Conservation (phyloP, 2,888 invertebrate species). For the Steinernema hermaphroditum region DNA sequence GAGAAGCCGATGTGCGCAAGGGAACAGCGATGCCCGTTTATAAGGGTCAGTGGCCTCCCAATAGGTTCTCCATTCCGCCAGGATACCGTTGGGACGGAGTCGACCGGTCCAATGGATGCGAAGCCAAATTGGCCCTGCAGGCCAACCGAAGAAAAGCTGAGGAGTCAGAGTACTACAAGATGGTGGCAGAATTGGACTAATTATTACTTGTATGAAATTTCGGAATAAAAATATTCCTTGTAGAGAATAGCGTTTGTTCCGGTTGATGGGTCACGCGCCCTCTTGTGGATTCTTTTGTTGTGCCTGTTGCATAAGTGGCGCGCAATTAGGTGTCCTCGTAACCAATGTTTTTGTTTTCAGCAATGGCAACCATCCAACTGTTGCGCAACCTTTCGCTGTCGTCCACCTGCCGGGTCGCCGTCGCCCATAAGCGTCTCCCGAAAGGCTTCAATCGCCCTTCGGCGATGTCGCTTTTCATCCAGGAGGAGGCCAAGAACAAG, state of each 20-base stretch:
- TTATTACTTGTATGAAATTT: not conserved
- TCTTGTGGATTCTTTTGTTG: not conserved
- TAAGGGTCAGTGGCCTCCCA: conserved; percentile 79
- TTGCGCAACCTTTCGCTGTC: not conserved
- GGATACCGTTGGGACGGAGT: conserved; percentile 99
- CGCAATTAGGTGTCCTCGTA: no score
- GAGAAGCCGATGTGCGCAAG: conserved; percentile 70
- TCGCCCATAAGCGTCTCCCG: not conserved
- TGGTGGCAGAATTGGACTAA: conserved; percentile 31
- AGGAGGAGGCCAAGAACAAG: not conserved
- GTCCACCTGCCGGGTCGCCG: not conserved
- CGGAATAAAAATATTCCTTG: not conserved
- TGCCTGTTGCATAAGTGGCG: no score
- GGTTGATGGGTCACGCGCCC: not conserved
- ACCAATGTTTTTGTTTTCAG: not conserved
- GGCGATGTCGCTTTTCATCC: not conserved
- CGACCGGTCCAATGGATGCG: conserved; percentile 93
- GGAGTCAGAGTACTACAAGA: conserved; percentile 52
- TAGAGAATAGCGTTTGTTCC: not conserved
- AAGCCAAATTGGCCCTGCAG: conserved; percentile 74
- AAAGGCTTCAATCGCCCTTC: conserved; percentile 13
- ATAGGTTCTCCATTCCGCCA: conserved; percentile 86
- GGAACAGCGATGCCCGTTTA: conserved; percentile 72
- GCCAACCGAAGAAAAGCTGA: conserved; percentile 53
- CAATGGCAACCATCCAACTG: not conserved